Conservation (phyloP, 2,113 vertebrate genomes). For the Eurypyga helias region DNA sequence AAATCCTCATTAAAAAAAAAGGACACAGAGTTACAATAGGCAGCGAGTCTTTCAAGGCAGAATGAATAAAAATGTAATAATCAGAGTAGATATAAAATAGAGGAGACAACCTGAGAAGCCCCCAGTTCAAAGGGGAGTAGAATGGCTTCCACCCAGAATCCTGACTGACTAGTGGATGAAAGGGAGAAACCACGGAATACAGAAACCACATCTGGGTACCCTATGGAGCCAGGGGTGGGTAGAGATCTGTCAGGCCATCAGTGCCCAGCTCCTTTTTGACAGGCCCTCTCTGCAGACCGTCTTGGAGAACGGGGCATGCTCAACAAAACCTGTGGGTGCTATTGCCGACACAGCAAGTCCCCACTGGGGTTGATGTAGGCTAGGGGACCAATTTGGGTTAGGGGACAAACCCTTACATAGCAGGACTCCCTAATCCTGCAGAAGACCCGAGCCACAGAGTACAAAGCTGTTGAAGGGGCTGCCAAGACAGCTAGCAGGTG, state of each 20-base stretch:
- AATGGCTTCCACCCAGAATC: not conserved
- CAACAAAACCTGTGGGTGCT: not conserved
- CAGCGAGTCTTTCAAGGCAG: not conserved
- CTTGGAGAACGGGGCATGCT: not conserved
- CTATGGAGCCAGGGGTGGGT: not conserved
- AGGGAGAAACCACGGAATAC: not conserved
- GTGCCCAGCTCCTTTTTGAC: not conserved
- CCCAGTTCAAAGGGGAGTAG: not conserved
- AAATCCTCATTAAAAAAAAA: not conserved
- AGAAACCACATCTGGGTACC: not conserved
- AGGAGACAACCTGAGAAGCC: not conserved
- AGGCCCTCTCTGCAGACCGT: not conserved
- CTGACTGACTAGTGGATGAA: not conserved
- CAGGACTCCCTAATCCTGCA: not conserved
- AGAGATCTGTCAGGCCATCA: not conserved
- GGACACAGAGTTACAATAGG: not conserved
- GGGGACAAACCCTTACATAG: not conserved
- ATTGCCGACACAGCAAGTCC: not conserved
- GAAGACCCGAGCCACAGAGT: not conserved
- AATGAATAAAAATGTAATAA: not conserved
- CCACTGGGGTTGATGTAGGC: fast-evolving
- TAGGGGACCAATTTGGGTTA: not conserved
- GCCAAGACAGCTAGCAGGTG: not conserved
- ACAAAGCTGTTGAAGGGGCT: not conserved
- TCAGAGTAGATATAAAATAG: not conserved